Evolutionary conservation across 2,797 vertebrate genomes (phyloP), one percentile per base, ranked within the genome.

Genomic region (Pteropus rufus): DNA sequence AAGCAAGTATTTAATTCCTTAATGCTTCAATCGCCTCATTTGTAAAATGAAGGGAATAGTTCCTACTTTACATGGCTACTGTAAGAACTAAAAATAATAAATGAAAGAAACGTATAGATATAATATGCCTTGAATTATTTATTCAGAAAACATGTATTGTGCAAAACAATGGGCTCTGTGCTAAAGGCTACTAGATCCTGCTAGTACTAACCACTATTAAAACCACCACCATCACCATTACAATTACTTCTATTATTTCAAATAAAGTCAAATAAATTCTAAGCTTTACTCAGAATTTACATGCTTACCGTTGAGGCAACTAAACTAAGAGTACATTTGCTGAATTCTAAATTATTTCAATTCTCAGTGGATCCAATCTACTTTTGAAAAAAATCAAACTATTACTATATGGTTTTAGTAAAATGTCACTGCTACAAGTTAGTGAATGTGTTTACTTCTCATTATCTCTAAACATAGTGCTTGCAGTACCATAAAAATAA

Each of bases 271-370:
- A 58, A 80, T 62, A 80, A 52, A 73, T 2, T 79, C 21, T 56
- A 3, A 91, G 34, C 23, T 84, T 87, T 36, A 14, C 29, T 65
- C 26, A 70, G n/a, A 76, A 94, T 83, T 77, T 80, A 69, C 14
- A 82, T 21, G 70, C 56, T 92, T 80, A 90, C 21, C 46, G 34
- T 80, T 76, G 62, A 81, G 54, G 80, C 60, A 97, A 72, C 70
- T 91, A 88, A 11, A 39, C 8, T 88, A 65, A 84, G 77, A 81
- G 21, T 49, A 93, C 12, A 72, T 56, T 87, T 89, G 89, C 5
- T 76, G 39, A 89, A 67, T 90, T 83, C 69, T 90, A 79, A 86
- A 83, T 87, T 79, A 92, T 62, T 79, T 89, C 64, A 86, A 82
- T 73, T 86, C 44, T 44, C 70, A 93, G 18, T 70, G 81, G 41